phyloP scores from a whole-genome alignment of 2,888 invertebrate genomes.

The Anarsia innoxiella region DNA sequence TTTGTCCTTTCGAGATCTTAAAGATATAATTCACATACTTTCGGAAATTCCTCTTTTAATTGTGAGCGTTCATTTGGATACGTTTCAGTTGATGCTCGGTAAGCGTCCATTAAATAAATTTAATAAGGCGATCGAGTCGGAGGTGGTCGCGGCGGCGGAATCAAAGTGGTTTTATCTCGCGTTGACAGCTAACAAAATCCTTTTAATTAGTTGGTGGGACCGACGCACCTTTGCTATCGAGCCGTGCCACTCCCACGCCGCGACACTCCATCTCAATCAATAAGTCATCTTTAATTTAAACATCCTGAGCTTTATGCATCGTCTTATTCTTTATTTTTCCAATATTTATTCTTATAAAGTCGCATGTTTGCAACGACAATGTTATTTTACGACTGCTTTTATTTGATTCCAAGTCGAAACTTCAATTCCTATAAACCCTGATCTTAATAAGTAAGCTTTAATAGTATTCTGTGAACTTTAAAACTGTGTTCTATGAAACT shows the following conservation, averaged over 20 bases:
- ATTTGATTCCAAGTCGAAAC: no score
- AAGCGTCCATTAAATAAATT: slow-evolving; percentile 15
- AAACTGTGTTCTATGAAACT: slow-evolving; percentile 8
- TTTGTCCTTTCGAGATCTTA: no score
- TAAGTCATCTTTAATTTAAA: slow-evolving; percentile 27
- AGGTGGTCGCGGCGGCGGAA: slow-evolving; percentile 37
- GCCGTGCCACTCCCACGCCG: slow-evolving; percentile 41
- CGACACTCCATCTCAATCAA: slow-evolving; percentile 25
- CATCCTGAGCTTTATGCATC: background rate
- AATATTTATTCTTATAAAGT: no score
- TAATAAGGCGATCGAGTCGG: slow-evolving; percentile 21
- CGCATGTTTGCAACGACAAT: no score
- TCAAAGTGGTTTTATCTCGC: slow-evolving; percentile 61
- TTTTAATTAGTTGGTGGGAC: slow-evolving; percentile 62
- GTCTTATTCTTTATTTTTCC: no score
- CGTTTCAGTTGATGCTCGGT: slow-evolving; percentile 14
- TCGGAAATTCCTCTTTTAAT: slow-evolving; percentile 12
- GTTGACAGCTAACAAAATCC: slow-evolving; percentile 73
- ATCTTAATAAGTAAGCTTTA: no score
- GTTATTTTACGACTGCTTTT: no score
- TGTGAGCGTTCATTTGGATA: slow-evolving; percentile 6
- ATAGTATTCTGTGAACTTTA: slow-evolving; percentile 4
- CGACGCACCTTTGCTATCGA: slow-evolving; percentile 18
- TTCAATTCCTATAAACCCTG: no score
- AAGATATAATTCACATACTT: slow-evolving; percentile 6